Percentiles rank a stretch among this genome's conserved stretches.
Conservation (phyloP, 2,797 vertebrate species). For the Molossus alvarezi region DNA sequence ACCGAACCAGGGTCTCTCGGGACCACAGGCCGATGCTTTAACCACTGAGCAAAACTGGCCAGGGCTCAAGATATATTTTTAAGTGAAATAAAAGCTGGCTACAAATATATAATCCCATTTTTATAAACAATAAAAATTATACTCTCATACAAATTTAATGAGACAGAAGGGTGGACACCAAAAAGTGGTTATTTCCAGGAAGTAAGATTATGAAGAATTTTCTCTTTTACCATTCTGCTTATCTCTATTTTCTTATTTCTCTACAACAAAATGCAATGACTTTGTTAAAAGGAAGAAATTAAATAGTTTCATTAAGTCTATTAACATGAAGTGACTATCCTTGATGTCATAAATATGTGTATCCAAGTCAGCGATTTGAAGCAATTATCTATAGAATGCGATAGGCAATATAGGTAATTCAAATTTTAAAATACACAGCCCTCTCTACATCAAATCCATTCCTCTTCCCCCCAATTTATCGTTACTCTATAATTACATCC, state of each 20-base stretch:
- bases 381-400: neutral
- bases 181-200: constrained; percentile 25
- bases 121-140: neutral
- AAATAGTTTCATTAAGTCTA: neutral
- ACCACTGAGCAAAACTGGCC: neutral
- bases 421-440: neutral
- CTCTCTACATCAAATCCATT: neutral
- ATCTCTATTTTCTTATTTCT: constrained; percentile 47
- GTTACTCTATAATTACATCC: neutral
- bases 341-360: neutral
- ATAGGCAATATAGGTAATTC: neutral
- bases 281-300: constrained; percentile 32
- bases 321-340: neutral
- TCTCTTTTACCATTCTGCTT: neutral
- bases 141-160: neutral
- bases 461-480: neutral
- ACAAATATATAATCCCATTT: constrained; percentile 3
- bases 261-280: neutral
- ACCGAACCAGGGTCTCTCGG: no score
- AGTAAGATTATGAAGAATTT: neutral
- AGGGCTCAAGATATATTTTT: neutral
- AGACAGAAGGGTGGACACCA: neutral
- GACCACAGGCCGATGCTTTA: no score
- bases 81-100: neutral
- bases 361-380: neutral